These are phyloP conservation scores for Leucopsar rothschildi DNA, from an alignment of 2,113 vertebrate genomes.

Conservation along the genomic window DNA sequence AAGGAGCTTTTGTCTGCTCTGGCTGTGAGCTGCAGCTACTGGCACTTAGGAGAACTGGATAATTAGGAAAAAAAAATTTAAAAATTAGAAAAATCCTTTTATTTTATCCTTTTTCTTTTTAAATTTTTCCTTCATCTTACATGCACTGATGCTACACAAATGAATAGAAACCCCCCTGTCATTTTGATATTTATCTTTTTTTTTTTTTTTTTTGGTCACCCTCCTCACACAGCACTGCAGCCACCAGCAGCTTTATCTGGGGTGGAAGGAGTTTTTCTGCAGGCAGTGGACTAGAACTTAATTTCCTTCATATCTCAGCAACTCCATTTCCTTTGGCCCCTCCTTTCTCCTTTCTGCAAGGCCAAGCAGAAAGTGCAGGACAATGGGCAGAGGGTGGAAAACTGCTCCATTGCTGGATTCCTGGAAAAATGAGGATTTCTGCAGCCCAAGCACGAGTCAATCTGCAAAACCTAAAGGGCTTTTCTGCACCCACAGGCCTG, in stretches of 20 bases:
- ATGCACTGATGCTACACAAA: rapidly evolving
- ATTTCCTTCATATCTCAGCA: conserved; percentile 21
- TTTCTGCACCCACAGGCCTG: not conserved
- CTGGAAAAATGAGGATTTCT: not conserved
- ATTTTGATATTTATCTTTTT: not conserved
- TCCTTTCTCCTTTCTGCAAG: not conserved
- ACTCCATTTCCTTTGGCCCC: not conserved
- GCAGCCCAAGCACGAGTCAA: too few relatives aligned
- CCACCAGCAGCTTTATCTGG: not conserved
- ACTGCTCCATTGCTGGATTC: rapidly evolving
- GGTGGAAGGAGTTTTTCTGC: not conserved
- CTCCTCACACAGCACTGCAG: not conserved
- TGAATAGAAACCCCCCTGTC: too few relatives aligned
- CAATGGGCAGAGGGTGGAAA: not conserved
- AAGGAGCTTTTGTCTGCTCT: not conserved
- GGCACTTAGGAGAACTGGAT: not conserved
- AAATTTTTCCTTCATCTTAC: rapidly evolving
- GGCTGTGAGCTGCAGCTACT: not conserved
- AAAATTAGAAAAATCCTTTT: not conserved
- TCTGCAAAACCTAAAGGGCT: not conserved
- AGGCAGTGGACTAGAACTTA: conserved; percentile 4
- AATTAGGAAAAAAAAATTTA: too few relatives aligned
- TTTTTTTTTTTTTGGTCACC: not conserved
- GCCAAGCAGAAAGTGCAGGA: not conserved
- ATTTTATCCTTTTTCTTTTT: too few relatives aligned